phyloP scores from a whole-genome alignment of 1,140 invertebrate genomes.

The Bombus sibiricus region DNA sequence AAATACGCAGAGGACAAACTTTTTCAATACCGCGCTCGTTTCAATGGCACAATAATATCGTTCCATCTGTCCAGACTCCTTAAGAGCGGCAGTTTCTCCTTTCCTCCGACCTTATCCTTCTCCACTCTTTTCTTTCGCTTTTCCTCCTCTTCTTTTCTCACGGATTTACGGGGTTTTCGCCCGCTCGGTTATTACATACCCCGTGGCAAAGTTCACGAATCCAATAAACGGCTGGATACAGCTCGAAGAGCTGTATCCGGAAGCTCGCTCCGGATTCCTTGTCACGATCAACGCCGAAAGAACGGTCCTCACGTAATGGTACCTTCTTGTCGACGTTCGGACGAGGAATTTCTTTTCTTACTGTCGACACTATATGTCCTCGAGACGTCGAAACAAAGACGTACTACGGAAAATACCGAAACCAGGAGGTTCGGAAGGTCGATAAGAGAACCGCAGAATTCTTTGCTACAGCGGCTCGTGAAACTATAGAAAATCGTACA shows the following conservation, averaged over 20 bases:
- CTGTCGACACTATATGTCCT: background rate
- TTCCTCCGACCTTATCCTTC: background rate
- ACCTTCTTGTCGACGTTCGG: slow-evolving; percentile 38
- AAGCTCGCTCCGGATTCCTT: slow-evolving; percentile 57
- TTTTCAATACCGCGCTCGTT: slow-evolving; percentile 53
- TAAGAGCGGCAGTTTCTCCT: slow-evolving; percentile 25
- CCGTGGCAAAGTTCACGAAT: slow-evolving; percentile 60
- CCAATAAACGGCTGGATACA: slow-evolving; percentile 57
- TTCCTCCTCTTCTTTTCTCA: background rate
- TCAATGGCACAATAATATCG: slow-evolving; percentile 57
- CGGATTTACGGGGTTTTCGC: slow-evolving; percentile 54
- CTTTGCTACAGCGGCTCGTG: background rate
- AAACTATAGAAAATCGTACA: background rate
- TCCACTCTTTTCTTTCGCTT: background rate
- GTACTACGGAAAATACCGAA: background rate
- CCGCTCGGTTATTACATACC: slow-evolving; percentile 49
- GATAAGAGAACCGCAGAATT: background rate
- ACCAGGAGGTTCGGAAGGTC: background rate
- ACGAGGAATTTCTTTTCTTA: slow-evolving; percentile 26
- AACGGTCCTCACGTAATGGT: slow-evolving; percentile 24
- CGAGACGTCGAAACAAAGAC: slow-evolving; percentile 8
- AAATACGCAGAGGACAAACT: slow-evolving; percentile 40
- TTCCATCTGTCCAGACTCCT: slow-evolving; percentile 47
- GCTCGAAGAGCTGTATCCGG: slow-evolving; percentile 46
- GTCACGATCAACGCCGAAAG: slow-evolving; percentile 53